A percentile compares a stretch with the other conserved stretches of the same genome.
phyloP scores from a whole-genome alignment of 2,888 invertebrate genomes.

The Ypsolopha sequella region DNA sequence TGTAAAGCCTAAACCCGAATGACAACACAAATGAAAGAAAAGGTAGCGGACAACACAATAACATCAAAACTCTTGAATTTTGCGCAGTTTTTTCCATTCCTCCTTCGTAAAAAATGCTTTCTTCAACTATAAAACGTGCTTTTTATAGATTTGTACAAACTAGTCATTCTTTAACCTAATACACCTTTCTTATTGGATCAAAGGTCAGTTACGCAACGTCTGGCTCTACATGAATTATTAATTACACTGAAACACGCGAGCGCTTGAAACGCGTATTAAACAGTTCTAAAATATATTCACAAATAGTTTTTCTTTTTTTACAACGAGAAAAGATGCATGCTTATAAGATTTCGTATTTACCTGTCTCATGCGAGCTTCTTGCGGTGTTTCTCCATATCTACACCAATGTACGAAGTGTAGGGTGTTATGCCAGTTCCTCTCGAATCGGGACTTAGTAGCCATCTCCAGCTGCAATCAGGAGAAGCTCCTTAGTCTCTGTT shows the following conservation, averaged over 20 bases:
- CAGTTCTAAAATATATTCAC: conserved; percentile 23
- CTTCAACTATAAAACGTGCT: no score
- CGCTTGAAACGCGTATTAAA: conserved; percentile 15
- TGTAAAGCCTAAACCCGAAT: background rate
- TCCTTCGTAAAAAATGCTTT: no score
- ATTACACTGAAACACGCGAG: conserved; percentile 8
- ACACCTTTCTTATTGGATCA: background rate
- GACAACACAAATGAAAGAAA: background rate
- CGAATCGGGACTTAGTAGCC: conserved; percentile 70
- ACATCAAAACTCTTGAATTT: no score
- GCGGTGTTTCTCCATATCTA: conserved; percentile 77
- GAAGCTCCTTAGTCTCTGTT: conserved; percentile 65
- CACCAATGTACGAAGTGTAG: conserved; percentile 79
- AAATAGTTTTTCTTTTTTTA: conserved; percentile 8
- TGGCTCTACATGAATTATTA: conserved; percentile 25
- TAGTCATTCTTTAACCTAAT: no score
- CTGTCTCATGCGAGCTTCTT: conserved; percentile 77
- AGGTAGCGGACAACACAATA: background rate
- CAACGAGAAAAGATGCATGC: background rate
- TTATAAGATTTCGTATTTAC: conserved; percentile 46
- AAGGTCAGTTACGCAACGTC: conserved; percentile 7
- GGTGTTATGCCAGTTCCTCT: conserved; percentile 76
- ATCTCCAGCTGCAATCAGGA: conserved; percentile 70
- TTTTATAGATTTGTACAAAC: no score
- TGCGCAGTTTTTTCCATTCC: no score